These are phyloP conservation scores for Pseudomyrmex dendroicus DNA, from an alignment of 1,140 invertebrate genomes.

Conservation along the genomic window DNA sequence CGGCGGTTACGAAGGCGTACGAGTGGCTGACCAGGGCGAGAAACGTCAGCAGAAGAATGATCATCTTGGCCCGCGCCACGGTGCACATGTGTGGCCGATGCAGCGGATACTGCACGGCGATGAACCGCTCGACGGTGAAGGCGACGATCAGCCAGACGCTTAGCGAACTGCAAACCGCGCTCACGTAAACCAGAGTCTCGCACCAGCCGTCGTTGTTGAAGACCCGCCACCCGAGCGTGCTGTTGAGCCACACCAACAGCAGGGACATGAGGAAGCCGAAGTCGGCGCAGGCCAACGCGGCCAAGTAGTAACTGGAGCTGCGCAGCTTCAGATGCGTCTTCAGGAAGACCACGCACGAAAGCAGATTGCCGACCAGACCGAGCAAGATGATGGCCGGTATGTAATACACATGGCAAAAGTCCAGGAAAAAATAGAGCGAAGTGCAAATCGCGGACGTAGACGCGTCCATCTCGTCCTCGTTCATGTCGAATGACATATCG, in stretches of 20 bases:
- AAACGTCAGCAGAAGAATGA: constrained; percentile 83
- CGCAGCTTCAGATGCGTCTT: constrained; percentile 86
- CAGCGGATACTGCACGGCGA: constrained; percentile 88
- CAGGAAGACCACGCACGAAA: constrained; percentile 87
- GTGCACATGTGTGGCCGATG: constrained; percentile 88
- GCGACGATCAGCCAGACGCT: constrained; percentile 88
- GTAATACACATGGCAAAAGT: constrained; percentile 85
- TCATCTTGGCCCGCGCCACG: constrained; percentile 86
- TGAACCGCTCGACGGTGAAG: constrained; percentile 88
- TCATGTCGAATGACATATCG: background rate
- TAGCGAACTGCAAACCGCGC: constrained; percentile 86
- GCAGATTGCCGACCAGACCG: constrained; percentile 86
- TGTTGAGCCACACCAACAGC: constrained; percentile 86
- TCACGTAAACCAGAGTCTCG: constrained; percentile 86
- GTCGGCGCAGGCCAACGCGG: constrained; percentile 86
- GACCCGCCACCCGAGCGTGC: constrained; percentile 82
- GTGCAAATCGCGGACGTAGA: constrained; percentile 69
- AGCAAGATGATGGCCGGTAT: constrained; percentile 86
- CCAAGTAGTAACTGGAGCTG: constrained; percentile 87
- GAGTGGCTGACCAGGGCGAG: constrained; percentile 84
- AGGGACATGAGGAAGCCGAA: constrained; percentile 85
- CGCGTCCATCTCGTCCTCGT: constrained; percentile 62
- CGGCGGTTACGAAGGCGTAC: constrained; percentile 85
- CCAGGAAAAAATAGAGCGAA: constrained; percentile 80
- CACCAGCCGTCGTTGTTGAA: constrained; percentile 87